Evolutionary conservation across 2,797 vertebrate species (phyloP).

Genomic region (Xiphophorus birchmanni): DNA sequence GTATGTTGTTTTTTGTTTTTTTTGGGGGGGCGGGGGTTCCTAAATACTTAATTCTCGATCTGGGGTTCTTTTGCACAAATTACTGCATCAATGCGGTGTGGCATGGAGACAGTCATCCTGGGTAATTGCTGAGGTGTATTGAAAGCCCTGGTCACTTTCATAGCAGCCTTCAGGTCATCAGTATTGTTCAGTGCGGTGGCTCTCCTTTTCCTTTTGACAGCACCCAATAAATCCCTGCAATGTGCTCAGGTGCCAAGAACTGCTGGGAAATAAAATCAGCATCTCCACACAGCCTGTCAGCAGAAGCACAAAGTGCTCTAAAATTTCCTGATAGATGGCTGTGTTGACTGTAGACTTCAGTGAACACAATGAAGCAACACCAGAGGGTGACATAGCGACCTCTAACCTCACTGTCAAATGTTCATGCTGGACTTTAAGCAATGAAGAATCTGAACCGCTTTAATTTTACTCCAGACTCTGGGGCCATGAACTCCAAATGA

Average conservation of each 20-base stretch:
- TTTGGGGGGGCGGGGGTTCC: no score
- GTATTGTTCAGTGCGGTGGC: not conserved
- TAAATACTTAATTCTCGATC: not conserved
- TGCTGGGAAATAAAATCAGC: not conserved
- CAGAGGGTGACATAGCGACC: not conserved
- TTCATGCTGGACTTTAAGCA: not conserved
- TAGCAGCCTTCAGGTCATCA: not conserved
- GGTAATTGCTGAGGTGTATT: not conserved
- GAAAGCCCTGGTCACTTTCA: not conserved
- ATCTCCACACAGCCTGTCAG: not conserved
- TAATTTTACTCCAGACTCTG: not conserved
- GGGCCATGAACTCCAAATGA: not conserved
- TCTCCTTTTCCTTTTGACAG: not conserved
- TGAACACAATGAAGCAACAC: not conserved
- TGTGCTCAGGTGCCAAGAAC: not conserved
- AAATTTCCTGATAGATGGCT: not conserved
- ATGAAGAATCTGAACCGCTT: not conserved
- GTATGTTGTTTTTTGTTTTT: not conserved
- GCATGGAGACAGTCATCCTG: not conserved
- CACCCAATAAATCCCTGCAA: not conserved
- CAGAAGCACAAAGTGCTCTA: not conserved
- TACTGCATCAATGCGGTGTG: not conserved
- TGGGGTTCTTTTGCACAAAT: not conserved
- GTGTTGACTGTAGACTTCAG: not conserved
- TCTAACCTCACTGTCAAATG: not conserved